Percentiles rank a stretch among this genome's conserved stretches.
phyloP scores from a whole-genome alignment of 2,888 invertebrate genomes.

The Drosophila aldrichi region DNA sequence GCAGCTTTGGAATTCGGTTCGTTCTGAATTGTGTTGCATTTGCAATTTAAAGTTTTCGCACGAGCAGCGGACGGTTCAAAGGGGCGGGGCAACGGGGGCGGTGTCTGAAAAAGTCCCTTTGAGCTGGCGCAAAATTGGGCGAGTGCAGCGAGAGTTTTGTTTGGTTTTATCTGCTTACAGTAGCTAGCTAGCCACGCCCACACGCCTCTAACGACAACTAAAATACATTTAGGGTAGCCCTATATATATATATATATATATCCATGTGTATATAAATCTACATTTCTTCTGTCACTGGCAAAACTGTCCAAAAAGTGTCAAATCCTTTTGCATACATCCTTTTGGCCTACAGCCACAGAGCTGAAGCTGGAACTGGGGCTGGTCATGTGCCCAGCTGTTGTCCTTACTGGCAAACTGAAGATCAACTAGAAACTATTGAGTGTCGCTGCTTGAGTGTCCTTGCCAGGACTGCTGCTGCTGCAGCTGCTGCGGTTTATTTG shows the following conservation, averaged over 20 bases:
- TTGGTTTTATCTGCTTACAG: constrained; percentile 62
- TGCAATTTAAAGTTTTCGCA: constrained; percentile 63
- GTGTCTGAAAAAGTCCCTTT: constrained; percentile 35
- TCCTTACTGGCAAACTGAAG: constrained; percentile 32
- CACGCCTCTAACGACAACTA: constrained; percentile 8
- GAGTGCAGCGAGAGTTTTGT: constrained; percentile 49
- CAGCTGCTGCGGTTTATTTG: constrained; percentile 58
- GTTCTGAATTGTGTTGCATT: constrained; percentile 58
- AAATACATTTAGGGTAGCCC: constrained; percentile 32
- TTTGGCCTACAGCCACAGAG: constrained; percentile 41
- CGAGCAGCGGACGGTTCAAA: constrained; percentile 8
- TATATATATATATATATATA: neutral
- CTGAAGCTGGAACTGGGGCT: constrained; percentile 9
- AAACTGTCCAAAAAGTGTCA: constrained; percentile 67
- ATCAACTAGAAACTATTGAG: constrained; percentile 30
- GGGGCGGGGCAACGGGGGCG: neutral
- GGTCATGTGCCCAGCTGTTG: constrained; percentile 35
- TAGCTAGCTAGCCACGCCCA: constrained; percentile 7
- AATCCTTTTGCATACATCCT: constrained; percentile 51
- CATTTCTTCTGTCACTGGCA: constrained; percentile 40
- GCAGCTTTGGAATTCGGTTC: constrained; percentile 44
- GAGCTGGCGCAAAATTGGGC: constrained; percentile 47
- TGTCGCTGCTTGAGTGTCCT: constrained; percentile 35
- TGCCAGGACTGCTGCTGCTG: constrained; percentile 26
- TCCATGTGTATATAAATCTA: constrained; percentile 51